Base-by-base conservation (phyloP, 30 jellyfish, hydroid and myxozoan genomes). In the Aurelia sp. region DNA sequence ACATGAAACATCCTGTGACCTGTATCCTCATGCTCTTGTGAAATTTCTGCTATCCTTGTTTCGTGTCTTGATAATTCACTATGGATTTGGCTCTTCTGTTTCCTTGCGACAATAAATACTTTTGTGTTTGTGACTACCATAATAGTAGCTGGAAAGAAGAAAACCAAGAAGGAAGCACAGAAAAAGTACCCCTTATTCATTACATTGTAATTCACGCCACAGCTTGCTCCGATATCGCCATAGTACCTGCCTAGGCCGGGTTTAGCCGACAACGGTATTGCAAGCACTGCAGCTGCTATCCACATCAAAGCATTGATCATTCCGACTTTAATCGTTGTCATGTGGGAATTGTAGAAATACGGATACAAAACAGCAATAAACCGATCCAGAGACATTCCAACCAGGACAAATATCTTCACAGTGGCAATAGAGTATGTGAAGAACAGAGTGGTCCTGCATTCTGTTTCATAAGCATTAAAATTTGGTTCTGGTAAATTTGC, bases 351-450 rank as follows among this genome's bases (percentile, higher is more conserved):
- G 77, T 81, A 81, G 53, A 81, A 57, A 17, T 44, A 81, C 4
- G 91, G 91, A 41, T 21, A 69, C 17, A 72, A 5, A 4, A 81
- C 71, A 17, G 91, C 91, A 2, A 53, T 51, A 17, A 18, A 81
- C 44, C 91, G 58, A 41, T 81, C 91, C 23, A 81, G 4, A 8
- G 91, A 81, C 76, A 81, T 23, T 1, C 84, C 91, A 30, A 75
- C 60, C 61, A 81, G 35, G 51, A 81, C 21, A 65, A 20, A 55
- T 62, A 81, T 81, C 58, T 81, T 81, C 67, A 68, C n/a, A 11
- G 67, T 68, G 4, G 62, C 27, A 51, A 67, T 48, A 11, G 76
- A 16, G 47, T 81, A 81, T 13, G 48, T 51, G 3, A 66, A 30
- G 76, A 81, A 81, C 17, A 81, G 4, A 21, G 71, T 68, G 17